Base-by-base conservation (phyloP, 92 coral and sea anemone species). In the Micromussa lordhowensis region DNA sequence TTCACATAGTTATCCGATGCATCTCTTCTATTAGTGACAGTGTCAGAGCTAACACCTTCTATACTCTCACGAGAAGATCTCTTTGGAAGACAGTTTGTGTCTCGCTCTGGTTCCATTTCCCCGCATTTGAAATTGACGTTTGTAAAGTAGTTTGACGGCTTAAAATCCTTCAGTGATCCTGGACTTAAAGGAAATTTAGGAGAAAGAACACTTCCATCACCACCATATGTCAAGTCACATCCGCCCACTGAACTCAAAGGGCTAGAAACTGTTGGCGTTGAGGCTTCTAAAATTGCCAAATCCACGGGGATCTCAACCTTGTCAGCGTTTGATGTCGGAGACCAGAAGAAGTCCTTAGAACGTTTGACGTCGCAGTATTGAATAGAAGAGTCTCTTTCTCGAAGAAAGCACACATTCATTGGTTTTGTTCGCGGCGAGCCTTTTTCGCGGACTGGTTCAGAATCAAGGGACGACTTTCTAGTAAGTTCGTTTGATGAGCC, bases 41-140 rank as follows among this genome's bases (percentile, higher is more conserved):
- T 4, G 34, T 54, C 69, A 13, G 75, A 59, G 9, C 28, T 44
- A 21, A 30, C 89, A 40, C 28, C 34, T 29, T 44, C 61, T 15
- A 17, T 69, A 17, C 26, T 35, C 22, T 77, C 83, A 78, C 31
- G 28, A 19, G 77, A 77, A 32, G 75, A n/a, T 63, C 48, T 15
- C 51, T 31, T 64, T 29, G 38, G 11, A 30, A 51, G 19, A 36
- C 83, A 64, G 68, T 87, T 71, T n/a, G 91, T 73, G 55, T 95
- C 98, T 38, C 93, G 84, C 79, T 95, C 98, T 17, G 98, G 95
- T 75, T 95, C 89, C 98, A 95, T 91, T 54, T 82, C 92, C 6
- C 86, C 83, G 55, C 84, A 83, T 28, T 80, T 86, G 72, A 91
- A 90, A 28, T 91, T 88, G 14, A 88, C 68, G 64, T 85, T 82